phyloP scores from a whole-genome alignment of 2,113 vertebrate genomes.

The Conger conger region DNA sequence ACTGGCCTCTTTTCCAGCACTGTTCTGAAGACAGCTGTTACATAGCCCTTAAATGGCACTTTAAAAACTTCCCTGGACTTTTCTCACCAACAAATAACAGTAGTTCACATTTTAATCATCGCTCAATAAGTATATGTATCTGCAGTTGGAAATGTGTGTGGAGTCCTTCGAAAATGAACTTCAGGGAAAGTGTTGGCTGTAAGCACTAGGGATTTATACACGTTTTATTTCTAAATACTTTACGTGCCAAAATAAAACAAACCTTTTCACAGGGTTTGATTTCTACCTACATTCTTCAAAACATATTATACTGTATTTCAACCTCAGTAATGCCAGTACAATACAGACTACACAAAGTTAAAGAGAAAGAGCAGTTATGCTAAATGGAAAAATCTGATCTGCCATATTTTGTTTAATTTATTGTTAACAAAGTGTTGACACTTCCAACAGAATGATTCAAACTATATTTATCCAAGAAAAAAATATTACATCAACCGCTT shows the following conservation, averaged over 20 bases:
- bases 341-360: not conserved
- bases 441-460: not conserved
- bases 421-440: not conserved
- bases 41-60: not conserved
- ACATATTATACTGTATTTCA: not conserved
- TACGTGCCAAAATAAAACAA: not conserved
- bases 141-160: not conserved
- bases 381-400: not conserved
- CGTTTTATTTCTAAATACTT: not conserved
- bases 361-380: not conserved
- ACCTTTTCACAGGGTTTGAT: not conserved
- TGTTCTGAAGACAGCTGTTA: not conserved
- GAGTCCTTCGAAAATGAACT: not conserved
- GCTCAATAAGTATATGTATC: not conserved
- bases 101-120: not conserved
- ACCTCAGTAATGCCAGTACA: not conserved
- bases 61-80: not conserved
- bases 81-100: not conserved
- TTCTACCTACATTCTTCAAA: not conserved
- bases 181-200: not conserved
- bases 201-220: not conserved
- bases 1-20: not conserved
- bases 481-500: not conserved
- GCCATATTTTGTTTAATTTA: not conserved
- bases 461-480: not conserved